Conservation (phyloP, 2,888 invertebrate genomes). For the Hecatera dysodea region DNA sequence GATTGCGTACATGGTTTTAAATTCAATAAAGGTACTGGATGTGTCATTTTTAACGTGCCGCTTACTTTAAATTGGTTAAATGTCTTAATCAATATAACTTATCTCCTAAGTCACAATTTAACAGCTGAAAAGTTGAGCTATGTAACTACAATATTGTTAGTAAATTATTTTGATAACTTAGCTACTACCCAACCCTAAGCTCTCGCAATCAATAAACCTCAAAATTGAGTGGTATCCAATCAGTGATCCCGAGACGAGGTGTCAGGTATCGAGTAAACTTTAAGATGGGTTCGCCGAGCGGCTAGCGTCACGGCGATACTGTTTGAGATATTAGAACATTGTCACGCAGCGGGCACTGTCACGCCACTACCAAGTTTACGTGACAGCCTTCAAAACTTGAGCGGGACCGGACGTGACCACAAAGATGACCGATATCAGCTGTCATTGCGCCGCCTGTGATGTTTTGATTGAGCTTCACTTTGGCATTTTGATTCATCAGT, state of each 20-base stretch:
- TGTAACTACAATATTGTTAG: constrained; percentile 46
- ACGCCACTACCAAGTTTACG: constrained; percentile 73
- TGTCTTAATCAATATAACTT: background rate
- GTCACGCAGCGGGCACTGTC: constrained; percentile 67
- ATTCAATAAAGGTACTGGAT: constrained; percentile 57
- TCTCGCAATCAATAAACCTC: constrained; percentile 73
- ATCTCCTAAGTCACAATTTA: background rate
- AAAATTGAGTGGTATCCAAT: constrained; percentile 74
- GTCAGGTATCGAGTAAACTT: constrained; percentile 77
- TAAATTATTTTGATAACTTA: constrained; percentile 57
- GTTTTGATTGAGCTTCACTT: constrained; percentile 56
- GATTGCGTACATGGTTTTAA: constrained; percentile 39
- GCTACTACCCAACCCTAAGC: constrained; percentile 62
- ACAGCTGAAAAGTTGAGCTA: background rate
- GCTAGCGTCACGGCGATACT: constrained; percentile 63
- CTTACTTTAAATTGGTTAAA: background rate
- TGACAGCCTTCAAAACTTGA: constrained; percentile 74
- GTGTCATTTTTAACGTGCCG: constrained; percentile 13
- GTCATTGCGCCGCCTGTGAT: constrained; percentile 63
- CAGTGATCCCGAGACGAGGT: constrained; percentile 67
- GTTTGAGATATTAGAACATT: constrained; percentile 71
- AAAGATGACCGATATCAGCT: constrained; percentile 69
- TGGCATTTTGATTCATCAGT: constrained; percentile 56
- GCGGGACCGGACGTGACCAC: constrained; percentile 61
- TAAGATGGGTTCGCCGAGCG: constrained; percentile 68